Evolutionary conservation across 2,797 vertebrate genomes (phyloP).

Genomic region (Argya squamiceps): DNA sequence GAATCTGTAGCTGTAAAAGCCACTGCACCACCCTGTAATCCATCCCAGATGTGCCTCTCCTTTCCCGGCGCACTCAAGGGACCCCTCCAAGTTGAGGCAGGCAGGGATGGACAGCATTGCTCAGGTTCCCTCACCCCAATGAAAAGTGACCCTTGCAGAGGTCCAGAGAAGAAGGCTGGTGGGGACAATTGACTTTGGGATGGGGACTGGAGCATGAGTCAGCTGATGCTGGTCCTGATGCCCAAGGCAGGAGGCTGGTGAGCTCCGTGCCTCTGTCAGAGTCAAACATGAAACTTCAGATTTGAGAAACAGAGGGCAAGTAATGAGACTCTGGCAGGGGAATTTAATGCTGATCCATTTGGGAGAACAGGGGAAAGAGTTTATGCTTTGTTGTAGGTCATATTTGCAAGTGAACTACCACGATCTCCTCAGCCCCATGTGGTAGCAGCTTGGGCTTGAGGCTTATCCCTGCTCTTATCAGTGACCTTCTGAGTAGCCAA

Average conservation of each 20-base stretch:
- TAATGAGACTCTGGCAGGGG: no score
- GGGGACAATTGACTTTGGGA: not conserved
- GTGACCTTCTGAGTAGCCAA: not conserved
- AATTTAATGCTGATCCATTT: no score
- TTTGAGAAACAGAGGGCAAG: no score
- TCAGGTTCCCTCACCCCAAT: not conserved
- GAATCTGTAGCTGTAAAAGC: constrained; percentile 35
- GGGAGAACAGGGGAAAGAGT: no score
- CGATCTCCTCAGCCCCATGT: not conserved
- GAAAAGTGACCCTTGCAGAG: not conserved
- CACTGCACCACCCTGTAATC: constrained; percentile 24
- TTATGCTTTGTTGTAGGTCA: no score
- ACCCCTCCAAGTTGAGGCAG: not conserved
- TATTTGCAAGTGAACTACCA: not conserved
- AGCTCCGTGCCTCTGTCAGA: not conserved
- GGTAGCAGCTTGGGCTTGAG: not conserved
- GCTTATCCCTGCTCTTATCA: not conserved
- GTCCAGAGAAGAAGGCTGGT: not conserved
- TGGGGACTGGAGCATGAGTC: not conserved
- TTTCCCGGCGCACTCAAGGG: not conserved
- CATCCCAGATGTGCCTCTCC: constrained; percentile 28
- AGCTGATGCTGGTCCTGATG: not conserved
- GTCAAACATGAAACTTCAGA: no score
- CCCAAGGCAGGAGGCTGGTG: rapidly evolving
- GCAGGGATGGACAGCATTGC: not conserved